Base-by-base conservation (phyloP, 2,797 vertebrate species). In the Paedocypris micromegethes region DNA sequence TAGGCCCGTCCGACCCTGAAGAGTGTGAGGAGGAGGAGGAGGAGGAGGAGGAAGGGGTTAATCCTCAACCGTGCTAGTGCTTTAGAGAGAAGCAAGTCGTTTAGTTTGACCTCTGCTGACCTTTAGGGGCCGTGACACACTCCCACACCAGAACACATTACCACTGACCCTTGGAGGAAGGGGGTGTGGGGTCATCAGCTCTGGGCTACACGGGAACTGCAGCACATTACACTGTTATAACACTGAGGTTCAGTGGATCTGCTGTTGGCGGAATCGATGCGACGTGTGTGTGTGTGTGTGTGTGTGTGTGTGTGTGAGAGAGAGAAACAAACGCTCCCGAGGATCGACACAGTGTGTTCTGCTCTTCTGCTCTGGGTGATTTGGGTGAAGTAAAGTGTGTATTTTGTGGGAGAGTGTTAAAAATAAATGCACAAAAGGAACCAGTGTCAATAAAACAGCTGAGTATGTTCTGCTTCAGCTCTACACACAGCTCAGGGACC, bases 61-160 rank as follows among this genome's bases (percentile, higher is more conserved):
- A 87, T 64, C 40, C 40, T 61, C 79, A 74, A 72, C 70, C 42
- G 72, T 77, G 79, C 70, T 70, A 66, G 61, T 49, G 23, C 55
- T 67, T 70, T 61, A 44, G 75, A 75, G 74, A 81, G 82, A 73
- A 52, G 72, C 66, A 72, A 71, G 71, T 74, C 75, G 80, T 82
- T 84, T 81, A 72, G 80, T 82, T 81, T 86, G 87, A 88, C 83
- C 86, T 78, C 23, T 9, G 8, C 49, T 83, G 85, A 87, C 83
- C 77, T 65, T 70, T 60, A 45, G 71, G 78, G 82, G 83, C 82
- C 83, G 64, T 5, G 77, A 87, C 83, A 85, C 80, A 80, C 80
- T 85, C 83, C 77, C 65, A 78, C 78, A 84, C 76, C 76, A 85
- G 77, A 84, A 83, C 80, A 87, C 85, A 85, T 87, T 78, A 87